A percentile compares a stretch with the other conserved stretches of the same genome.
Conservation (phyloP, 2,113 vertebrate genomes). For the Typhlomys cinereus region DNA sequence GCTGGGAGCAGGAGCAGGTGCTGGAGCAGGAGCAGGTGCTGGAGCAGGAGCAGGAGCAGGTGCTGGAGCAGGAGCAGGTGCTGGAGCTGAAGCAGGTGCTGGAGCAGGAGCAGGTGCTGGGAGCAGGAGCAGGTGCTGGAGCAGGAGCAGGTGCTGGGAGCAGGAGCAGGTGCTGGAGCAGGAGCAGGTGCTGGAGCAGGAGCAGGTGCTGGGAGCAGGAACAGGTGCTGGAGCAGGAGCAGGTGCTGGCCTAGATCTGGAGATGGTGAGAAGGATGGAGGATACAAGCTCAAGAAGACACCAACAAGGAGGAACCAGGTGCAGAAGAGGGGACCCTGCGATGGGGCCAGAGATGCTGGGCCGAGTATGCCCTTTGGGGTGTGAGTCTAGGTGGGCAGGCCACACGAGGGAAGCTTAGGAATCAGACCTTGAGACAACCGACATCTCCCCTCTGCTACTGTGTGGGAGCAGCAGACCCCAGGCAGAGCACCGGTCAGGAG, state of each 20-base stretch:
- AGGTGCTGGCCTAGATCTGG: neutral
- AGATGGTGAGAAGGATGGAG: neutral
- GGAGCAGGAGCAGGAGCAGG: too few relatives aligned
- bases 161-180: too few relatives aligned
- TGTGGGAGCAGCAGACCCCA: neutral
- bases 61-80: too few relatives aligned
- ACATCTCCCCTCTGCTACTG: neutral
- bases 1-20: too few relatives aligned
- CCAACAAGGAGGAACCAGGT: neutral
- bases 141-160: too few relatives aligned
- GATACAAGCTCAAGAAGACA: neutral
- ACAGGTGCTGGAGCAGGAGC: too few relatives aligned
- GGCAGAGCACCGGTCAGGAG: neutral
- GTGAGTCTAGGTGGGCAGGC: neutral
- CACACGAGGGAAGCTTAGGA: neutral
- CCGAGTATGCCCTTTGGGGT: neutral
- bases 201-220: too few relatives aligned
- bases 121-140: too few relatives aligned
- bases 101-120: too few relatives aligned
- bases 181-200: too few relatives aligned
- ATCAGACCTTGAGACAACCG: neutral
- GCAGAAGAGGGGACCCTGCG: neutral
- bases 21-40: too few relatives aligned
- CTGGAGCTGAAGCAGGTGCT: too few relatives aligned
- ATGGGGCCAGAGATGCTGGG: neutral